phyloP scores from a whole-genome alignment of 2,888 invertebrate genomes.

The Pseudococcus longispinus region DNA sequence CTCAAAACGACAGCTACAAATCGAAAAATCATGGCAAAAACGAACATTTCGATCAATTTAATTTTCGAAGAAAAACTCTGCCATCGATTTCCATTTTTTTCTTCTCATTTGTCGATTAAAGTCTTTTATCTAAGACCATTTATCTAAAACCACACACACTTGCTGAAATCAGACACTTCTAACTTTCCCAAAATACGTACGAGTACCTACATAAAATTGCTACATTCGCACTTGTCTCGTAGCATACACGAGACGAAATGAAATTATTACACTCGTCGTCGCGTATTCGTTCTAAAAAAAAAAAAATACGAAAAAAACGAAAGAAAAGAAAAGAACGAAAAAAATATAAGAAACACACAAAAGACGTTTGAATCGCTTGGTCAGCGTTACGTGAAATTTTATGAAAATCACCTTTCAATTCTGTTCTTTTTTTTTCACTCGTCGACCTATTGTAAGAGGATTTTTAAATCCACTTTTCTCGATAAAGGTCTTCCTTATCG shows the following conservation, averaged over 20 bases:
- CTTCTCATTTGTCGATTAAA: not conserved
- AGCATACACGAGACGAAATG: not conserved
- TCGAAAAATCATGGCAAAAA: too few species aligned
- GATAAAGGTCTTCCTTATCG: constrained; percentile 44
- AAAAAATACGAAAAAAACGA: not conserved
- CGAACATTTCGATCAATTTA: too few species aligned
- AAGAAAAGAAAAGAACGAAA: not conserved
- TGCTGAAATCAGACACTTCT: too few species aligned
- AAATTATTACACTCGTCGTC: not conserved
- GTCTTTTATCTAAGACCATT: too few species aligned
- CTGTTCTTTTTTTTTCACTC: constrained; percentile 2
- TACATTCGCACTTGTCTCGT: not conserved
- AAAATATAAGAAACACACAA: not conserved
- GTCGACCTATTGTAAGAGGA: constrained; percentile 37
- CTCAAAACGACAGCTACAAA: too few species aligned
- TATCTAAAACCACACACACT: too few species aligned
- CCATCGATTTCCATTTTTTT: not conserved
- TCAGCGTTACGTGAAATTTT: constrained; percentile 45
- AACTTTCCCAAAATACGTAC: too few species aligned
- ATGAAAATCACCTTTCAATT: constrained; percentile 45
- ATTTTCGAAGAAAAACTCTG: not conserved
- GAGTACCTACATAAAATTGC: too few species aligned
- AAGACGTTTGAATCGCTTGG: constrained; percentile 42
- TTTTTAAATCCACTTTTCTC: constrained; percentile 41
- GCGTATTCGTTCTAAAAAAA: not conserved